Conservation (phyloP, 2,113 vertebrate genomes). For the Orcinus orca region DNA sequence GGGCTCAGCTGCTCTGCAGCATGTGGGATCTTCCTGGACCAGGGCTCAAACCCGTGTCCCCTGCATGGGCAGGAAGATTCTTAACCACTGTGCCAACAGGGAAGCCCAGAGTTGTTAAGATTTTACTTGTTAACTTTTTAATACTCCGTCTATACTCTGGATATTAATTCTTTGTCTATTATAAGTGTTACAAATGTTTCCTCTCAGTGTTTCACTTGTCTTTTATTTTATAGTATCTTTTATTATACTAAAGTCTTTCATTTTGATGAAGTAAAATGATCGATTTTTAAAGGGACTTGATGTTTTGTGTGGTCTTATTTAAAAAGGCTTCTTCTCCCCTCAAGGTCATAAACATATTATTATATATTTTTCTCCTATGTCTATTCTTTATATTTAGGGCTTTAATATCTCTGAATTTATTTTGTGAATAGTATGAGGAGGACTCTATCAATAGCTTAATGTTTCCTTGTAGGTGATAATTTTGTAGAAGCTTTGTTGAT, state of each 20-base stretch:
- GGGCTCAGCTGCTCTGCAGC: no score
- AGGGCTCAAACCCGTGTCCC: no score
- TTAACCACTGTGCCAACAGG: no score
- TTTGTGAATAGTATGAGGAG: background rate
- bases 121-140: slow-evolving; percentile 19
- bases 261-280: slow-evolving; percentile 34
- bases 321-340: background rate
- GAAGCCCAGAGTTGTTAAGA: background rate
- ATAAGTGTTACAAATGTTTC: background rate
- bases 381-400: background rate
- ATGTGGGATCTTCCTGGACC: no score
- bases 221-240: background rate
- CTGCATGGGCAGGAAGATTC: no score
- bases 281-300: background rate
- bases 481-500: background rate
- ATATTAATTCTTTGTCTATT: background rate
- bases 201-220: background rate
- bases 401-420: slow-evolving; percentile 4
- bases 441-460: background rate
- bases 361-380: background rate
- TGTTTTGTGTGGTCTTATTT: slow-evolving; percentile 1
- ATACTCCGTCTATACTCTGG: background rate
- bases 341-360: background rate
- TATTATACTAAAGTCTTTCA: background rate
- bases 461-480: background rate